Evolutionary conservation across 2,888 invertebrate species (phyloP), one percentile per base, ranked within the genome.

Genomic region (Apodemia mormo): DNA sequence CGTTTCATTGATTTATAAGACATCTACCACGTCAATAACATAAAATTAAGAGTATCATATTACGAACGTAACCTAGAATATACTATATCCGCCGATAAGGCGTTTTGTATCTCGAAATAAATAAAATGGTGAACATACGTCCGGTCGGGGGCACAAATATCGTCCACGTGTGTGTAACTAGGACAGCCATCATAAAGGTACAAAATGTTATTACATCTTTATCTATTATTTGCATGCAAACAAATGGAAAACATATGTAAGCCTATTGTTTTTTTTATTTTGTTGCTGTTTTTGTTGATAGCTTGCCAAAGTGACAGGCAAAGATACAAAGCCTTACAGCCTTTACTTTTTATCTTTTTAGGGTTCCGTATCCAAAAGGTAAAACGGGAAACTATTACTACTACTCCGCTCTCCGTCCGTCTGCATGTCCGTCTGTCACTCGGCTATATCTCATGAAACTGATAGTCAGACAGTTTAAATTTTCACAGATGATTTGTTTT

Each of bases 91-190:
- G 84, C 83, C 82, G 91, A 91, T 91, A 91, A 91, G 90, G 87
- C 86, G 86, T 89, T 90, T 90, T 90, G 90, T 91, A 90, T 91
- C 90, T 87, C 85, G 87, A 90, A 91, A 91, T 91, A 91, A 90
- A 91, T 92, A 92, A 92, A 92, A 92, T 90, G 86, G 86, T 86
- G 88, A 90, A 89, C 90, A 90, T 91, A 90, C 87, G 89, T 90
- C 91, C 90, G 88, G 86, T 75, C 73, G 72, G 86, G 86, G 86
- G 81, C 85, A 82, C 84, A 81, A 83, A 85, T 80, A 83, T 81
- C 81, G 81, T 77, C 72, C 77, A 77, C 76, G 78, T 79, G 78
- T 73, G 79, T 77, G 78, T 77, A 76, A 43, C 43, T 65, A 68
- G 65, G 68, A 43, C 45, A 61, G 61, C 61, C 33, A 33, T 64